Evolutionary conservation across 2,113 vertebrate genomes (phyloP).

Genomic region (Clinocottus analis): DNA sequence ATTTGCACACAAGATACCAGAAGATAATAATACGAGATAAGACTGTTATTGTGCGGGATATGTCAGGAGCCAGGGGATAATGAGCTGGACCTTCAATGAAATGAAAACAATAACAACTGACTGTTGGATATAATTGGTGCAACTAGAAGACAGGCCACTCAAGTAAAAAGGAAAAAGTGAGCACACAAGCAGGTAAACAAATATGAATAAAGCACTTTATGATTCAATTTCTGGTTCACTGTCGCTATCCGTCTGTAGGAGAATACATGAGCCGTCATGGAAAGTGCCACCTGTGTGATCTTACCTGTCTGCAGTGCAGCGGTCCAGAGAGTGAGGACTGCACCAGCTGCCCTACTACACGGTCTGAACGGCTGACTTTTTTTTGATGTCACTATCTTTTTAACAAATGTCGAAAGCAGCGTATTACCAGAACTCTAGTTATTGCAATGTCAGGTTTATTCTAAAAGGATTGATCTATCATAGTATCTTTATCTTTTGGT

Average conservation of each 20-base stretch:
- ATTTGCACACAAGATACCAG: neutral
- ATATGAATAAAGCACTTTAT: neutral
- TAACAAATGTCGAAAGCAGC: neutral
- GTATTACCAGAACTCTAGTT: neutral
- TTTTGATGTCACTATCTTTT: neutral
- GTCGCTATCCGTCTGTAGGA: slow-evolving; percentile 76
- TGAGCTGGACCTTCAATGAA: slow-evolving; percentile 20
- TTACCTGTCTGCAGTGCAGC: slow-evolving; percentile 85
- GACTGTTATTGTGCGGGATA: slow-evolving; percentile 1
- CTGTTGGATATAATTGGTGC: slow-evolving; percentile 37
- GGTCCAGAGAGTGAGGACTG: slow-evolving; percentile 87
- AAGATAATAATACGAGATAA: neutral
- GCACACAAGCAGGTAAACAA: neutral
- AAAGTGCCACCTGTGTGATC: slow-evolving; percentile 86
- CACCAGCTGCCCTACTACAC: slow-evolving; percentile 81
- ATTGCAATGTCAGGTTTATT: neutral
- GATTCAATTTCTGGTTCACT: slow-evolving; percentile 16
- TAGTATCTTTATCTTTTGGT: neutral
- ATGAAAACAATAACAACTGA: slow-evolving; percentile 20
- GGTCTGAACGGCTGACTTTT: slow-evolving; percentile 78
- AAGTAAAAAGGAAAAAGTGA: neutral
- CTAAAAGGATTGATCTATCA: neutral
- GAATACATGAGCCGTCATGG: slow-evolving; percentile 81
- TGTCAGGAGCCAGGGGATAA: slow-evolving; percentile 33
- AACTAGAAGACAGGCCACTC: neutral